A percentile compares a stretch with the other conserved stretches of the same genome.
Conservation (phyloP, 1,140 invertebrate species). For the Drosophila santomea region DNA sequence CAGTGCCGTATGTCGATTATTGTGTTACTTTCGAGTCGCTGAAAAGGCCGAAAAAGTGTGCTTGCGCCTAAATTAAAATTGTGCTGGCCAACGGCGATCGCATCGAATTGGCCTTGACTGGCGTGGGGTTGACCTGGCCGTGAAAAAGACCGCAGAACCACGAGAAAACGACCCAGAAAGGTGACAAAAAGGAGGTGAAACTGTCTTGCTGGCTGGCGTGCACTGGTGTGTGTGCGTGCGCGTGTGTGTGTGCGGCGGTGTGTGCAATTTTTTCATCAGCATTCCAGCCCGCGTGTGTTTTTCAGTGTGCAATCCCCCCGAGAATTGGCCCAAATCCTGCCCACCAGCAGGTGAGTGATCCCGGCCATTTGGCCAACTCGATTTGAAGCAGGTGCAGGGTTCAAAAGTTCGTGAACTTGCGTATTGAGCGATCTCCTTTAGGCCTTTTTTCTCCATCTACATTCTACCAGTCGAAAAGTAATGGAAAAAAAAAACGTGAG, state of each 20-base stretch:
- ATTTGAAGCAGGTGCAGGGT: constrained; percentile 31
- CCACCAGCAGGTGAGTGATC: constrained; percentile 47
- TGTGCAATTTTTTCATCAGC: constrained; percentile 68
- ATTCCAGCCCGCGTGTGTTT: constrained; percentile 51
- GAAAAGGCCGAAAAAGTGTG: constrained; percentile 1
- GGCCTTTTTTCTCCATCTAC: constrained; percentile 32
- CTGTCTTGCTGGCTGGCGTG: constrained; percentile 39
- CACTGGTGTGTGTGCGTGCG: constrained; percentile 16
- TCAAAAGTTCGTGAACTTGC: neutral
- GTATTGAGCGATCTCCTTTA: constrained; percentile 32
- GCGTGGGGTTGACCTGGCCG: constrained; percentile 42
- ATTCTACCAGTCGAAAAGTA: constrained; percentile 30
- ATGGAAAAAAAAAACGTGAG: constrained; percentile 5
- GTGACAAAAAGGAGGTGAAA: constrained; percentile 19
- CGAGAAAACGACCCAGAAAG: constrained; percentile 2
- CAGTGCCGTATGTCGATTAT: constrained; percentile 2
- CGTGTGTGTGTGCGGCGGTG: constrained; percentile 34
- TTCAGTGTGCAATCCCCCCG: constrained; percentile 11
- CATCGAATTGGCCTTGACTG: constrained; percentile 47
- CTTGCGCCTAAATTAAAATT: neutral
- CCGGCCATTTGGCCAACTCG: constrained; percentile 27
- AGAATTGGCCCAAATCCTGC: constrained; percentile 10
- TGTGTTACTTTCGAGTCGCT: constrained; percentile 16
- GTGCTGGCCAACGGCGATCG: constrained; percentile 10
- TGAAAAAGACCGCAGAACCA: neutral